Evolutionary conservation across 2,113 vertebrate species (phyloP).

Genomic region (Egretta garzetta): DNA sequence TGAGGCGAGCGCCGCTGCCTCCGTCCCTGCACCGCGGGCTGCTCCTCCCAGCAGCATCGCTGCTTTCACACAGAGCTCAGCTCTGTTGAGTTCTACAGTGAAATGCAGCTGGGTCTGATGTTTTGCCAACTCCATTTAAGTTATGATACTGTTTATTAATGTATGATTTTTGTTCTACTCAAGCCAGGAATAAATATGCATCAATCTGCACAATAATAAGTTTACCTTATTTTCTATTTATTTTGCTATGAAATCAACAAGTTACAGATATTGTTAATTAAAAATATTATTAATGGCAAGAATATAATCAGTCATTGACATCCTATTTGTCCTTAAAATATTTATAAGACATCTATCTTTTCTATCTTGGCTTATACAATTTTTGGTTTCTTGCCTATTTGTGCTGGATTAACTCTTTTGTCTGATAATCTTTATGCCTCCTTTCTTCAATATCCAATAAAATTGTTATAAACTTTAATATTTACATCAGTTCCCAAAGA

Average conservation of each 20-base stretch:
- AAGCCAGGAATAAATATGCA: background rate
- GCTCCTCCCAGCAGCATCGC: background rate
- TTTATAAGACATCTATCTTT: background rate
- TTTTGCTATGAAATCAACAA: background rate
- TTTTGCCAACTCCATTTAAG: background rate
- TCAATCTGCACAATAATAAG: background rate
- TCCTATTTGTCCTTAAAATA: background rate
- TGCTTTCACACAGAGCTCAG: background rate
- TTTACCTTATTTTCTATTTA: background rate
- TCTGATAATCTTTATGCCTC: background rate
- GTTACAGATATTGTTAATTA: background rate
- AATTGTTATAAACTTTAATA: background rate
- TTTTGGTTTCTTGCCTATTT: background rate
- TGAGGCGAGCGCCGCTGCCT: accelerated
- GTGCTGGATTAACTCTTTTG: background rate
- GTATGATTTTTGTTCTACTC: background rate
- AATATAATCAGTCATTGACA: background rate
- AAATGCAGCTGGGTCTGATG: background rate
- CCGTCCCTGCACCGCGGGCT: accelerated
- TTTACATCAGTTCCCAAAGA: background rate
- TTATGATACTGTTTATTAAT: background rate
- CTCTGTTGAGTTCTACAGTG: background rate
- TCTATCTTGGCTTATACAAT: background rate
- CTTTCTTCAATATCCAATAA: background rate
- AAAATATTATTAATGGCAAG: background rate